Conservation (phyloP, 37 sponge, comb jelly and placozoan genomes). For the Ianthella basta region DNA sequence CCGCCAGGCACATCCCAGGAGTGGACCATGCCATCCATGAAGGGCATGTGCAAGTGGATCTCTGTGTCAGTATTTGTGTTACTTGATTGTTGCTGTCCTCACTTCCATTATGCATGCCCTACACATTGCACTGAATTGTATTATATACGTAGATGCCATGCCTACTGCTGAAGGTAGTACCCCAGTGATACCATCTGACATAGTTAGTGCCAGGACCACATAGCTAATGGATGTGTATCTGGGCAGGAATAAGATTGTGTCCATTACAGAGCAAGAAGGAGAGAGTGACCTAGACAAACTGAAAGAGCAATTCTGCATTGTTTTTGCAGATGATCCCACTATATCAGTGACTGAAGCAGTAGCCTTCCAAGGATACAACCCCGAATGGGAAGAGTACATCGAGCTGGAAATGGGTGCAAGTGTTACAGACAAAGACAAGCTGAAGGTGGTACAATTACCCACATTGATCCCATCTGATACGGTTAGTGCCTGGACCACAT, state of each 20-base stretch:
- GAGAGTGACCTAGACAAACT: background rate
- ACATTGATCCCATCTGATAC: background rate
- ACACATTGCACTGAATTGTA: too few relatives aligned
- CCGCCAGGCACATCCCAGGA: too few relatives aligned
- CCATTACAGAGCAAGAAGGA: background rate
- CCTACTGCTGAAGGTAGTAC: too few relatives aligned
- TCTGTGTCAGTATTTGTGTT: too few relatives aligned
- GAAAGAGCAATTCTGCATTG: background rate
- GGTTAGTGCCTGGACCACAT: constrained; percentile 2
- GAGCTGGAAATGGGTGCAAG: background rate
- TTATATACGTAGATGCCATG: too few relatives aligned
- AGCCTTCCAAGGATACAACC: background rate
- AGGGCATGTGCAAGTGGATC: too few relatives aligned
- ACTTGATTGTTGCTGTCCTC: too few relatives aligned
- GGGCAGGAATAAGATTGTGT: constrained; percentile 5
- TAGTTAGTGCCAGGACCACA: background rate
- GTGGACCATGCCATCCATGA: too few relatives aligned
- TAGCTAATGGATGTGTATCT: background rate
- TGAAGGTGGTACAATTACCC: background rate
- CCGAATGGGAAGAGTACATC: constrained; percentile 6
- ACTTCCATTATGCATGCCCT: too few relatives aligned
- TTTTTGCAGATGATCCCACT: constrained; percentile 1
- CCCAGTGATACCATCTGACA: background rate
- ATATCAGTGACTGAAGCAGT: background rate
- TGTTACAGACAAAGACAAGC: background rate